Conservation (phyloP, 1,140 invertebrate genomes). For the Pantala flavescens region DNA sequence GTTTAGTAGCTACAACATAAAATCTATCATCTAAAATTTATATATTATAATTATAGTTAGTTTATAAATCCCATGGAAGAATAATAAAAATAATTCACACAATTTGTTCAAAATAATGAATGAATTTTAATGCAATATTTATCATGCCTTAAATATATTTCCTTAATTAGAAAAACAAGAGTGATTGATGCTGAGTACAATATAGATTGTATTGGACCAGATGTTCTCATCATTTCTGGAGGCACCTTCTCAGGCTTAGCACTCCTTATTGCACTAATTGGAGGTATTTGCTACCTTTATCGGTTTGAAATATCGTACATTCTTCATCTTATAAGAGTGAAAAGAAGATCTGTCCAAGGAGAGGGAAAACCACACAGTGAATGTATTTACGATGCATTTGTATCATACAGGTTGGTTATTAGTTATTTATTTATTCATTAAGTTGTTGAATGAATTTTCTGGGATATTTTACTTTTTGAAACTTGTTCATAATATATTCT, state of each 20-base stretch:
- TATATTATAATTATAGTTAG: too few species aligned
- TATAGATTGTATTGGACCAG: background rate
- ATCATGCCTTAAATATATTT: background rate
- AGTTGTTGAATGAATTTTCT: too few species aligned
- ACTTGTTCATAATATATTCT: too few species aligned
- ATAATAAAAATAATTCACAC: too few species aligned
- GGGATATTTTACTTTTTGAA: too few species aligned
- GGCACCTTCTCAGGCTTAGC: background rate
- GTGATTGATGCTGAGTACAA: background rate
- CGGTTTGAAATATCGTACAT: background rate
- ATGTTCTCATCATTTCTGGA: background rate
- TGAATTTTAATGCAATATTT: too few species aligned
- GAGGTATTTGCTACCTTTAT: background rate
- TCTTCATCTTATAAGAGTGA: background rate
- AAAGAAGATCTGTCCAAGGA: background rate
- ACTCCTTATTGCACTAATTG: background rate
- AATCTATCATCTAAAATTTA: too few species aligned
- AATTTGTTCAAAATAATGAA: too few species aligned
- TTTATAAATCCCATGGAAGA: too few species aligned
- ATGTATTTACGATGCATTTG: background rate
- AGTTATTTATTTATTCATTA: too few species aligned
- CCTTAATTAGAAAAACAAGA: background rate
- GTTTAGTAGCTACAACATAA: too few species aligned
- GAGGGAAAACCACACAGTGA: background rate
- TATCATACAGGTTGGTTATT: background rate